These are phyloP conservation scores for Cacatua alba DNA, from an alignment of 2,113 vertebrate species.

Conservation along the genomic window DNA sequence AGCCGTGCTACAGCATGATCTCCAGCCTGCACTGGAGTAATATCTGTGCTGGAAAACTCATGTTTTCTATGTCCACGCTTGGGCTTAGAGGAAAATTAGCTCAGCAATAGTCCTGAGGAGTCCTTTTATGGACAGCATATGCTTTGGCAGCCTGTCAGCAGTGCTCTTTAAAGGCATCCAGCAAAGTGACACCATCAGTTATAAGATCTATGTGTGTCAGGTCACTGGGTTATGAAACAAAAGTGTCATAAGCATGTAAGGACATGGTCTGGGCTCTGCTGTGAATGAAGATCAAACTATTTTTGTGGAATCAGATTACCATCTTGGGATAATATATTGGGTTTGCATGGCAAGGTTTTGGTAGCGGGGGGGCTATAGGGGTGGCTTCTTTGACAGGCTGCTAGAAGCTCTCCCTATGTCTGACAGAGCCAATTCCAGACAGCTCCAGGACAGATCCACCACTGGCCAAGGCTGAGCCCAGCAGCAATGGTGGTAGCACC, in stretches of 20 bases:
- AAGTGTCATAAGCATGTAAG: neutral
- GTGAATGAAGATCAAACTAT: neutral
- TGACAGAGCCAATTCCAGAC: neutral
- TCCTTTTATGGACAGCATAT: neutral
- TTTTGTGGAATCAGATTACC: neutral
- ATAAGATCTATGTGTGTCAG: slow-evolving; percentile 14
- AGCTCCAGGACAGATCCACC: neutral
- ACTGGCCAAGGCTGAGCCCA: neutral
- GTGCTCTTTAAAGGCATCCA: neutral
- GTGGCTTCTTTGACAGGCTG: neutral
- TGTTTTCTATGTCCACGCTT: neutral
- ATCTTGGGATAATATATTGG: neutral
- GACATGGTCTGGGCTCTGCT: neutral
- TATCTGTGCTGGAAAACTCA: neutral
- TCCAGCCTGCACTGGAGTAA: neutral
- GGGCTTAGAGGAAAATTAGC: neutral
- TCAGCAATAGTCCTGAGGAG: neutral
- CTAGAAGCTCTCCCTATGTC: neutral
- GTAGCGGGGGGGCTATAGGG: neutral
- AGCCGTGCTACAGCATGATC: neutral
- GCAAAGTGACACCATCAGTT: slow-evolving; percentile 2
- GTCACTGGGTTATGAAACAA: slow-evolving; percentile 24
- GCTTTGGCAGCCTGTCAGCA: neutral
- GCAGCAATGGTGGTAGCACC: neutral
- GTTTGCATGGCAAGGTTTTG: neutral